Evolutionary conservation across 2,888 invertebrate genomes (phyloP).

Genomic region (Hirudinaria manillensis): DNA sequence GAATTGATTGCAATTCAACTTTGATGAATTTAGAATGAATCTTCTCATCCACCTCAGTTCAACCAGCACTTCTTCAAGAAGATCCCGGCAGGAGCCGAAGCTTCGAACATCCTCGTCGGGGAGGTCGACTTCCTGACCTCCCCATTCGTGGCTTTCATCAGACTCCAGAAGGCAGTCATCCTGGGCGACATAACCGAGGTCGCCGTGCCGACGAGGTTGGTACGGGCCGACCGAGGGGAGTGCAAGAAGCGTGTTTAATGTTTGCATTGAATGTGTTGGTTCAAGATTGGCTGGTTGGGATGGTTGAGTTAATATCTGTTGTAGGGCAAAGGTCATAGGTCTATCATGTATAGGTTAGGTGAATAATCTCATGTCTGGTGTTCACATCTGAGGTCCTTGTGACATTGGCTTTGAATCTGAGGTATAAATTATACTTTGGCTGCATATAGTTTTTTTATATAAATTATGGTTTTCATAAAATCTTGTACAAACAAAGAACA

Average conservation of each 20-base stretch:
- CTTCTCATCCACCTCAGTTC: constrained; percentile 35
- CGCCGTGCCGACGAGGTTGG: constrained; percentile 67
- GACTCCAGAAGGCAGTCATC: constrained; percentile 76
- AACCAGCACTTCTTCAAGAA: constrained; percentile 61
- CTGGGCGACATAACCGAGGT: constrained; percentile 96
- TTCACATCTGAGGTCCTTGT: too few species aligned
- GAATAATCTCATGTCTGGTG: too few species aligned
- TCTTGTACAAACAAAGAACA: too few species aligned
- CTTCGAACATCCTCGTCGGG: constrained; percentile 92
- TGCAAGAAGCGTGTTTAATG: neutral
- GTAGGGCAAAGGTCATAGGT: neutral
- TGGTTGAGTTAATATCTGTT: neutral
- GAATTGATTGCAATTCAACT: too few species aligned
- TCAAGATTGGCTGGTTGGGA: neutral
- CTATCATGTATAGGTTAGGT: too few species aligned
- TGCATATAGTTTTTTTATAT: too few species aligned
- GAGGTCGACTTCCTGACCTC: constrained; percentile 91
- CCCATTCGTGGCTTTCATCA: constrained; percentile 84
- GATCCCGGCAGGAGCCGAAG: constrained; percentile 91
- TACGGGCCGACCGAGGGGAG: neutral
- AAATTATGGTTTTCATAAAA: too few species aligned
- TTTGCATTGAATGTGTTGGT: neutral
- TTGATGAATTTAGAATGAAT: too few species aligned
- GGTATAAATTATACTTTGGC: too few species aligned
- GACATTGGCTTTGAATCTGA: too few species aligned